Evolutionary conservation across 35 echinoderm and acorn worm genomes (phyloP).

Genomic region (Heliocidaris tuberculata): DNA sequence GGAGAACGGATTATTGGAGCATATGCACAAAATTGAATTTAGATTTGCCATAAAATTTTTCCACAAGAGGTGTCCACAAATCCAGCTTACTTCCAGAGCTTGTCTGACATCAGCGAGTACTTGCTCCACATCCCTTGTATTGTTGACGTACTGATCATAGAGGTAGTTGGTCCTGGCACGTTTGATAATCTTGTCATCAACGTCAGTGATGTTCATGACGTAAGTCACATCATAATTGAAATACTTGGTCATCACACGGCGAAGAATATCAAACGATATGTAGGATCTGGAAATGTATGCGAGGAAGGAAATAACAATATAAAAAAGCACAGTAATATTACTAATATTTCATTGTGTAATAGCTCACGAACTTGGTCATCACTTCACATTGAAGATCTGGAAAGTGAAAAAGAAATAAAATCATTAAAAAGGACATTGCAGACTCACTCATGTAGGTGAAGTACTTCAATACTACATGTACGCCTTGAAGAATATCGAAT

Average conservation of each 20-base stretch:
- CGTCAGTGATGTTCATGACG: conserved; percentile 97
- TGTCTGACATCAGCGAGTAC: conserved; percentile 63
- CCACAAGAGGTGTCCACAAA: not conserved
- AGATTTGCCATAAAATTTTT: not conserved
- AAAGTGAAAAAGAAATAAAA: too few relatives aligned
- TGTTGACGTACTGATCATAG: conserved; percentile 64
- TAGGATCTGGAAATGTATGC: conserved; percentile 63
- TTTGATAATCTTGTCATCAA: conserved; percentile 99
- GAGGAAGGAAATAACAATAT: not conserved
- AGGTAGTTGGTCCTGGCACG: conserved; percentile 83
- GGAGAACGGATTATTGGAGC: not conserved
- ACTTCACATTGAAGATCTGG: too few relatives aligned
- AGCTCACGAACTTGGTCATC: too few relatives aligned
- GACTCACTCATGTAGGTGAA: too few relatives aligned
- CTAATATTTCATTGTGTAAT: too few relatives aligned
- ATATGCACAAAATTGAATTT: not conserved
- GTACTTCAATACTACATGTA: too few relatives aligned
- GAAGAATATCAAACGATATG: conserved; percentile 96
- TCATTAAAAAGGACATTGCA: too few relatives aligned
- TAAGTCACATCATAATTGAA: conserved; percentile 97
- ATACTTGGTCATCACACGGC: conserved; percentile 84
- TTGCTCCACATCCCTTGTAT: conserved; percentile 49
- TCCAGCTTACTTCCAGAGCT: conserved; percentile 59
- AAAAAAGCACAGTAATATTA: too few relatives aligned
- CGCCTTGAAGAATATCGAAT: too few relatives aligned